Evolutionary conservation across 2,797 vertebrate species (phyloP).

Genomic region (Silurus lanzhouensis): DNA sequence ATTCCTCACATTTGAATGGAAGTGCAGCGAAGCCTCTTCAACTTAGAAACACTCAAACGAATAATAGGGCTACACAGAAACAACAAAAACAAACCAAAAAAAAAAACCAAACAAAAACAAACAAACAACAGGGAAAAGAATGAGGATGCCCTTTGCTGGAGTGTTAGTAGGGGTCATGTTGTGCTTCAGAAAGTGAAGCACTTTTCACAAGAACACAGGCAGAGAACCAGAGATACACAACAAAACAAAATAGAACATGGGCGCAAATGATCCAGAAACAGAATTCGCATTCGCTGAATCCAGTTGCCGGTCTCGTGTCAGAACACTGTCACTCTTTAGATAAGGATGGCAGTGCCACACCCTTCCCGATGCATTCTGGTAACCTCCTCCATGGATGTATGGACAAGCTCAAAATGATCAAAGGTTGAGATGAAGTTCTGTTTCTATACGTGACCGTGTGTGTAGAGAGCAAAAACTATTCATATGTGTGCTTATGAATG

Average conservation of each 20-base stretch:
- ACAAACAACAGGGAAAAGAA: conserved; percentile 43
- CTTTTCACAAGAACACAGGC: conserved; percentile 77
- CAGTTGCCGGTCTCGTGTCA: conserved; percentile 53
- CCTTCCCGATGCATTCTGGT: conserved; percentile 52
- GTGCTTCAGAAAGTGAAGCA: conserved; percentile 75
- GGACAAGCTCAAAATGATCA: conserved; percentile 16
- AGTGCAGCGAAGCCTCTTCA: conserved; percentile 71
- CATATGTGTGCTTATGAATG: conserved; percentile 35
- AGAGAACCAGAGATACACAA: conserved; percentile 76
- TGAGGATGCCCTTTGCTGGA: conserved; percentile 66
- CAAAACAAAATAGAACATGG: conserved; percentile 53
- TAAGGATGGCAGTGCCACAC: conserved; percentile 67
- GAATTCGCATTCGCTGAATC: conserved; percentile 27
- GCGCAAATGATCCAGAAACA: conserved; percentile 14
- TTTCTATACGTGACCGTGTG: conserved; percentile 8
- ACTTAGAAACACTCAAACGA: conserved; percentile 70
- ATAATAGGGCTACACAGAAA: conserved; percentile 53
- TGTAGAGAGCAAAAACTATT: background rate
- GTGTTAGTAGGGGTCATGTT: conserved; percentile 74
- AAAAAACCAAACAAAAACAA: conserved; percentile 13
- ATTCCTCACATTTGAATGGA: conserved; percentile 74
- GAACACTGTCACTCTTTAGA: conserved; percentile 76
- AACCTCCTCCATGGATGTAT: conserved; percentile 1
- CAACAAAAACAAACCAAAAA: conserved; percentile 2
- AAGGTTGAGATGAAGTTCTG: conserved; percentile 24